phyloP scores from a whole-genome alignment of 2,113 vertebrate species.

The Arenaria interpres region DNA sequence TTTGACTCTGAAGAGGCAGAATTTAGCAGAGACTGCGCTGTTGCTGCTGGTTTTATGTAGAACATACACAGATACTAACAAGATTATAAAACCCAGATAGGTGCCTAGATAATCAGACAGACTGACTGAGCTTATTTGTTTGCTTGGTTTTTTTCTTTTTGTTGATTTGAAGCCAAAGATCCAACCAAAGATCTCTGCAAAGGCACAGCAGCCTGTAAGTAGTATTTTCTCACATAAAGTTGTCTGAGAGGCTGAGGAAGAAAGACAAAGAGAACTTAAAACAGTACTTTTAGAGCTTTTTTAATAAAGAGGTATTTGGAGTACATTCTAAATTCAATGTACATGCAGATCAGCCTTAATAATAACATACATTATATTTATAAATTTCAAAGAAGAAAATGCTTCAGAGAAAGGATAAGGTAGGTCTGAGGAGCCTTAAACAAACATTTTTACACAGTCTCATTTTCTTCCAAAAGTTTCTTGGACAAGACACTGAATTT shows the following conservation, averaged over 20 bases:
- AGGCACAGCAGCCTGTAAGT: not conserved
- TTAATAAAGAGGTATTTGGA: conserved; percentile 36
- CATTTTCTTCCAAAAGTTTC: not conserved
- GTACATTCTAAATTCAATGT: not conserved
- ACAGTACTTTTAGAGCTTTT: not conserved
- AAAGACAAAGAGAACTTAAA: not conserved
- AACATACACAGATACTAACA: not conserved
- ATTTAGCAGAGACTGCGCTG: not conserved
- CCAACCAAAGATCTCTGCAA: conserved; percentile 33
- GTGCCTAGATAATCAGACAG: conserved; percentile 44
- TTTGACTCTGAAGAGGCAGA: not conserved
- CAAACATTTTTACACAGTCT: not conserved
- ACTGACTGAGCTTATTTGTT: conserved; percentile 37
- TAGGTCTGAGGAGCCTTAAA: conserved; percentile 14
- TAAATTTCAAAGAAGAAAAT: conserved; percentile 51
- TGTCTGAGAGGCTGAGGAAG: conserved; percentile 2
- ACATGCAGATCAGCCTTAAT: conserved; percentile 52
- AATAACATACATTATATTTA: not conserved
- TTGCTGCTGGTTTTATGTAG: not conserved
- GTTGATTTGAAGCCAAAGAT: conserved; percentile 62
- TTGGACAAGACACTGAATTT: not conserved
- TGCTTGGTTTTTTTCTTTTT: not conserved
- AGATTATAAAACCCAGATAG: conserved; percentile 36
- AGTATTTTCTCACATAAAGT: conserved; percentile 22
- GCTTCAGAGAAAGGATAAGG: conserved; percentile 18